Percentiles rank a stretch among this genome's conserved stretches.
phyloP scores from a whole-genome alignment of 1,140 invertebrate species.

The Limonius californicus region DNA sequence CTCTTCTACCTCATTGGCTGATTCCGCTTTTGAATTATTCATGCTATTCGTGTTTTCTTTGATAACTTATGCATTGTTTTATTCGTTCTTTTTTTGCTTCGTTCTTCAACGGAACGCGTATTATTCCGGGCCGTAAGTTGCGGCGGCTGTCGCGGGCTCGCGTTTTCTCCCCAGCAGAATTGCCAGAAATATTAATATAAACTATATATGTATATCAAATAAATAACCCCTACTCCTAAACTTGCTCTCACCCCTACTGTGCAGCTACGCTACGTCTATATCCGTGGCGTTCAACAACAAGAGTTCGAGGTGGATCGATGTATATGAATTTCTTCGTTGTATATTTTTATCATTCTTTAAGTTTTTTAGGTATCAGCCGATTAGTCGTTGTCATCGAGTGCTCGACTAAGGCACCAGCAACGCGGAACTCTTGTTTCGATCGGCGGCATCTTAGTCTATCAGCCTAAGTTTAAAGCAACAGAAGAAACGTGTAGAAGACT shows the following conservation, averaged over 20 bases:
- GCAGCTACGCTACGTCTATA: slow-evolving; percentile 14
- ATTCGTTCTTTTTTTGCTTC: not conserved
- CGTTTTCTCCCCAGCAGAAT: slow-evolving; percentile 36
- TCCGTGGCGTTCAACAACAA: slow-evolving; percentile 13
- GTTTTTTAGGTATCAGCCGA: not conserved
- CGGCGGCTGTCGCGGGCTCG: slow-evolving; percentile 27
- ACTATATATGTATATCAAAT: slow-evolving; percentile 44
- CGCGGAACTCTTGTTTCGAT: slow-evolving; percentile 22
- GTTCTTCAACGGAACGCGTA: not conserved
- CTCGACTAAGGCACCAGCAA: slow-evolving; percentile 31
- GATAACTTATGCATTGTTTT: not conserved
- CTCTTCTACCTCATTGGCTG: slow-evolving; percentile 14
- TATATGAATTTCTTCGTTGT: not conserved
- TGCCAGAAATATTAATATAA: slow-evolving; percentile 45
- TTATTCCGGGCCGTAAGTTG: not conserved
- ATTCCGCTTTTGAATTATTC: slow-evolving; percentile 15
- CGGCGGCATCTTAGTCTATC: not conserved
- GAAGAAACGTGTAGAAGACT: too few relatives aligned
- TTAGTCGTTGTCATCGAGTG: slow-evolving; percentile 7
- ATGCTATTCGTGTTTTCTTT: slow-evolving; percentile 18
- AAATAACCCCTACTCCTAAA: slow-evolving; percentile 39
- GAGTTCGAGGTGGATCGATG: slow-evolving; percentile 10
- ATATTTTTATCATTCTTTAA: not conserved
- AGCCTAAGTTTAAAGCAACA: not conserved
- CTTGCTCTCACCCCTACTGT: slow-evolving; percentile 33